Evolutionary conservation across 2,888 invertebrate genomes (phyloP).

Genomic region (Caenorhabditis panamensis): DNA sequence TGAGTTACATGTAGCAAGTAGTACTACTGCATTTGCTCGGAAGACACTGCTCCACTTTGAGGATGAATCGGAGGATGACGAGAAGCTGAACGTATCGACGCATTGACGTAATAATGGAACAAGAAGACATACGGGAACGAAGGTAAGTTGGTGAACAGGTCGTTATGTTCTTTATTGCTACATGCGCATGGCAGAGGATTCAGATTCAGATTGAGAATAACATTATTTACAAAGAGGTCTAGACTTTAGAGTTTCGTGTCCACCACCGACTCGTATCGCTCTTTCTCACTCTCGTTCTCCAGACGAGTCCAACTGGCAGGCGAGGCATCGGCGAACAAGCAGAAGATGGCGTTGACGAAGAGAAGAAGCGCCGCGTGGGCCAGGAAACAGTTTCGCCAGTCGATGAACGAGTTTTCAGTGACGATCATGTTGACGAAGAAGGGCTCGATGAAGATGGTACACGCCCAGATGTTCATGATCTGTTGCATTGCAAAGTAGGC

Average conservation of each 20-base stretch:
- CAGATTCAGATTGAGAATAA: constrained; percentile 12
- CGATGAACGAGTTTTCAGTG: constrained; percentile 60
- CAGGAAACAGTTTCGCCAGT: constrained; percentile 68
- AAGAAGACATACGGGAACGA: neutral
- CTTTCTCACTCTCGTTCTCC: constrained; percentile 3
- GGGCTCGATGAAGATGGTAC: constrained; percentile 67
- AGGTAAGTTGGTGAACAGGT: neutral
- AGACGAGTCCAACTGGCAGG: constrained; percentile 56
- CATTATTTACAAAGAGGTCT: neutral
- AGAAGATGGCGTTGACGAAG: constrained; percentile 59
- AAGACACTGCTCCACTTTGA: constrained; percentile 5
- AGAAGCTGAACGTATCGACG: neutral
- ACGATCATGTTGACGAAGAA: constrained; percentile 66
- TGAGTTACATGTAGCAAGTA: constrained; percentile 37
- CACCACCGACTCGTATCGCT: constrained; percentile 15
- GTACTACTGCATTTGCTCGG: constrained; percentile 30
- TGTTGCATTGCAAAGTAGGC: constrained; percentile 66
- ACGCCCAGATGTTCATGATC: constrained; percentile 68
- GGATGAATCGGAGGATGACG: neutral
- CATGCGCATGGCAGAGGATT: neutral
- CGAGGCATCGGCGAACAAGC: constrained; percentile 61
- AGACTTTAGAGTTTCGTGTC: constrained; percentile 29
- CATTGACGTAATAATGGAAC: constrained; percentile 1
- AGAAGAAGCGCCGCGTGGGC: constrained; percentile 63
- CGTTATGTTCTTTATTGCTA: constrained; percentile 15